Evolutionary conservation across 2,888 invertebrate species (phyloP).

Genomic region (Sabatieria punctata): DNA sequence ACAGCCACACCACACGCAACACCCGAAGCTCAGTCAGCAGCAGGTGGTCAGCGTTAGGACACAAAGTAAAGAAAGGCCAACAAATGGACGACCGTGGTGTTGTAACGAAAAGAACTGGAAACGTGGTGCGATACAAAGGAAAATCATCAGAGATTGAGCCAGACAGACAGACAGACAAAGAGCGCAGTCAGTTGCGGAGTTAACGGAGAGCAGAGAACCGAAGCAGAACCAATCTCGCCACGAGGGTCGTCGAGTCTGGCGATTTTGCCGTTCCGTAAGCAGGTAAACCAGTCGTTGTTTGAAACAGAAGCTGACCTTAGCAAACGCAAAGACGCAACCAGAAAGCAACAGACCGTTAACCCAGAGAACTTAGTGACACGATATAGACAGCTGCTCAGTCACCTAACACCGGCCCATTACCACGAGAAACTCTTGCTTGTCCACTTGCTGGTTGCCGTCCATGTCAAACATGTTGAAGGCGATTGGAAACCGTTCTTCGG

Average conservation of each 20-base stretch:
- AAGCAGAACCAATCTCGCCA: no score
- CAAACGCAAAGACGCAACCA: neutral
- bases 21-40: no score
- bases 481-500: constrained; percentile 90
- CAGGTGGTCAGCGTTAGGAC: no score
- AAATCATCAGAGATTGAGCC: no score
- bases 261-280: constrained; percentile 5
- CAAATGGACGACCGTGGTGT: no score
- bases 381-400: constrained; percentile 35
- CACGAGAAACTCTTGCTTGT: constrained; percentile 91
- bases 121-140: no score
- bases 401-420: no score
- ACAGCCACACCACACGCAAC: no score
- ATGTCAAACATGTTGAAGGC: constrained; percentile 99
- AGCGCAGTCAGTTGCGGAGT: neutral
- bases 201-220: no score
- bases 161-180: no score
- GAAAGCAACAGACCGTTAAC: neutral
- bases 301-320: neutral
- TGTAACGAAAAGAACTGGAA: no score
- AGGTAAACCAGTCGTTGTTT: constrained; percentile 1
- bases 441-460: constrained; percentile 87
- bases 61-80: no score
- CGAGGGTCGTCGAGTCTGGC: constrained; percentile 1
- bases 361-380: neutral